phyloP scores from a whole-genome alignment of 2,888 invertebrate species.

The Gari tellinella region DNA sequence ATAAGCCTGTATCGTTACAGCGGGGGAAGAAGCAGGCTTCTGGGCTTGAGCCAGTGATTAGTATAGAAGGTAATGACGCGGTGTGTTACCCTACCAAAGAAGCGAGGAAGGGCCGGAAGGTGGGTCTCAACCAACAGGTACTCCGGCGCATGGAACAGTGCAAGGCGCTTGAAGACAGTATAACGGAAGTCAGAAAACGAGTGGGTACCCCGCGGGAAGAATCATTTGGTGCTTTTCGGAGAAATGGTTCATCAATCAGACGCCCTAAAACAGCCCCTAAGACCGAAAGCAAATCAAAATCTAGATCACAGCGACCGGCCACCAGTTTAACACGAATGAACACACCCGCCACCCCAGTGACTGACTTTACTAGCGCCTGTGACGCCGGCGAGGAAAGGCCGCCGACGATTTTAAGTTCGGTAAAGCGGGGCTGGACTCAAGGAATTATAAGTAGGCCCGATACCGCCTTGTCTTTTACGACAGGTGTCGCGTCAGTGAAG shows the following conservation, averaged over 20 bases:
- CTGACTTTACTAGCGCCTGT: too few relatives aligned
- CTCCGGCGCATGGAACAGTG: conserved; percentile 62
- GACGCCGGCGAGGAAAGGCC: too few relatives aligned
- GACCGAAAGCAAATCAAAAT: not conserved
- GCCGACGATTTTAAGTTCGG: too few relatives aligned
- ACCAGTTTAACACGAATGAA: not conserved
- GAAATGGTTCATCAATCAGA: conserved; percentile 6
- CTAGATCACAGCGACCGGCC: conserved; percentile 1
- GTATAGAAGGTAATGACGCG: conserved; percentile 63
- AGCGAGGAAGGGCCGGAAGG: conserved; percentile 62
- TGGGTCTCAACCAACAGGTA: conserved; percentile 50
- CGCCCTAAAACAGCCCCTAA: conserved; percentile 51
- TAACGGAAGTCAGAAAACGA: conserved; percentile 36
- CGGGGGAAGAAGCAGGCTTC: conserved; percentile 43
- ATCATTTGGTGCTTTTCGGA: conserved; percentile 1
- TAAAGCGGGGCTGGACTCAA: too few relatives aligned
- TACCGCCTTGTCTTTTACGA: too few relatives aligned
- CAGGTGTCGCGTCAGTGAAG: too few relatives aligned
- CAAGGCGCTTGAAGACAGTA: conserved; percentile 51
- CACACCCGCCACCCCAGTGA: too few relatives aligned
- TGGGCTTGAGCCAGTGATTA: conserved; percentile 60
- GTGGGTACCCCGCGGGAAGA: conserved; percentile 1
- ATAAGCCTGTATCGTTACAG: conserved; percentile 58
- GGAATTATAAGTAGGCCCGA: too few relatives aligned
- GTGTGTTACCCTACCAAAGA: conserved; percentile 68